Evolutionary conservation across 2,113 vertebrate species (phyloP).

Genomic region (Crotalus viridis): DNA sequence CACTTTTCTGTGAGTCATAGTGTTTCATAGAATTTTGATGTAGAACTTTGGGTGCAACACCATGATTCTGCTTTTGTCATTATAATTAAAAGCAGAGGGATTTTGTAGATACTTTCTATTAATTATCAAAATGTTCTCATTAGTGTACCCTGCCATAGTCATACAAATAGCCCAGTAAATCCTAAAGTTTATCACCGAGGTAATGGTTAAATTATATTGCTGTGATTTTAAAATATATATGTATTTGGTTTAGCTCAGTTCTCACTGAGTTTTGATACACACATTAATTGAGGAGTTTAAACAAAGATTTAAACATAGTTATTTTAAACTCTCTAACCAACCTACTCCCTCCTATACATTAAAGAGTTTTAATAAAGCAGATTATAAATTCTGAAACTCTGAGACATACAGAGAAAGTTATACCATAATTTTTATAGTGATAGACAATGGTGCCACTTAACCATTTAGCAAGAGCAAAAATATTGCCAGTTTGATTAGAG

Average conservation of each 20-base stretch:
- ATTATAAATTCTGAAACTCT: constrained; percentile 39
- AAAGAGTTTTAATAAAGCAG: constrained; percentile 16
- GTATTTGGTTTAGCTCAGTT: not conserved
- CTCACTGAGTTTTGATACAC: constrained; percentile 17
- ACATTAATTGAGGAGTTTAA: not conserved
- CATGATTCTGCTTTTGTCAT: not conserved
- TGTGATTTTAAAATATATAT: not conserved
- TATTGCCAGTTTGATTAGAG: constrained; percentile 56
- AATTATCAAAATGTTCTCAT: not conserved
- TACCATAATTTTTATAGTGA: constrained; percentile 36
- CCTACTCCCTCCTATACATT: not conserved
- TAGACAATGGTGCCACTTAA: constrained; percentile 19
- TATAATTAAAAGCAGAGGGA: not conserved
- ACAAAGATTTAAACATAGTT: constrained; percentile 9
- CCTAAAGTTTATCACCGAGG: not conserved
- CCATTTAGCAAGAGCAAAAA: constrained; percentile 43
- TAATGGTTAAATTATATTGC: not conserved
- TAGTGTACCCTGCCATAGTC: not conserved
- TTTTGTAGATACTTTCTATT: not conserved
- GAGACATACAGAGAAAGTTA: constrained; percentile 17
- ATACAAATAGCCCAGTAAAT: not conserved
- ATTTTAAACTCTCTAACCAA: not conserved
- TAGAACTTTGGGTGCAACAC: not conserved
- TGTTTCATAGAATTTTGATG: not conserved
- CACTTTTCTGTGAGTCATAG: not conserved